Base-by-base conservation (phyloP, 1,140 invertebrate genomes). In the Leptopilina clavipes region DNA sequence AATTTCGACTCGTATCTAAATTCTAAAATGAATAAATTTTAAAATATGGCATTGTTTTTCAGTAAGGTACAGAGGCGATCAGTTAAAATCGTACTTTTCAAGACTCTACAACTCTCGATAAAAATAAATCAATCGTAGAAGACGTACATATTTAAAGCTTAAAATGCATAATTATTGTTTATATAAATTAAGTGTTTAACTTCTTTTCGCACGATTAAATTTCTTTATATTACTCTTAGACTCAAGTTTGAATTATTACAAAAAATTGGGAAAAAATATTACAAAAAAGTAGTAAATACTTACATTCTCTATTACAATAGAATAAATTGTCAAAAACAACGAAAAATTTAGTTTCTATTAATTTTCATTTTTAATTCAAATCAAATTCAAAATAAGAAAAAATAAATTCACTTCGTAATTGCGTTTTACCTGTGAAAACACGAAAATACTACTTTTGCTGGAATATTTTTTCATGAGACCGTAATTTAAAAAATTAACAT, bases 51-150 rank as follows among this genome's bases (percentile, higher is more conserved):
- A 25, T 6, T 65, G 48, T 54, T n/a, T 54, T 2, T 18, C 5
- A 52, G 6, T 52, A 17, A 65, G 59, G 25, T 65, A 65, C 59
- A 65, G 59, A 65, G 59, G 8, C 59, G 59, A 65, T 65, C 3
- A 6, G 11, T 31, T 65, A 65, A 65, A 65, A 65, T 31, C 59
- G 12, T 65, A 65, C 12, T 31, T 14, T 25, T 5, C 12, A 65
- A n/a, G 9, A 65, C 14, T 37, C 25, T 40, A 40, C 37, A 40
- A 40, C 12, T 65, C 25, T 6, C n/a, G 12, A 10, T 65, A 14
- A 65, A 65, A 59, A 54, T 65, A 31, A 65, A 65, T 31, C 3
- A 31, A 65, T 10, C 6, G 9, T 18, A 11, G 17, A 22, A 25
- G 17, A 22, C 54, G 8, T 18, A 56, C 1, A 56, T 8, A 6